Evolutionary conservation across 2,113 vertebrate species (phyloP).

Genomic region (Lucifuga dentata): DNA sequence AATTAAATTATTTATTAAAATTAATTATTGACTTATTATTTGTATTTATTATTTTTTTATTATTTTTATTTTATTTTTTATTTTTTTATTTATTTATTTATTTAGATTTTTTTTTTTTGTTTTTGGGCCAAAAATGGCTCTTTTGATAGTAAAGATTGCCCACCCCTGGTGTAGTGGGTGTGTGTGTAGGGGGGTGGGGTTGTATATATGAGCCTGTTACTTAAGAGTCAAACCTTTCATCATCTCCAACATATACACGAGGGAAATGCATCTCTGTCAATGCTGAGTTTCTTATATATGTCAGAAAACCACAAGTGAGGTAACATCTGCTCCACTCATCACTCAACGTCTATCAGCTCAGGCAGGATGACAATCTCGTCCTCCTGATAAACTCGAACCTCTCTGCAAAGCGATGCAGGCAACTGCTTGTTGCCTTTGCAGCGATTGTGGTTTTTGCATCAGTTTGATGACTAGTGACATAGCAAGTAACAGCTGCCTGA

Average conservation of each 20-base stretch:
- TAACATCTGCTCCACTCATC: conserved; percentile 22
- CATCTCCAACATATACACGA: conserved; percentile 20
- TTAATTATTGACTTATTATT: too few relatives aligned
- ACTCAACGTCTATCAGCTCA: conserved; percentile 22
- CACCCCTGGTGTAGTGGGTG: neutral
- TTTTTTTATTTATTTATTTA: too few relatives aligned
- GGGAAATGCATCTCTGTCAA: conserved; percentile 43
- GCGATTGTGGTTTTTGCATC: conserved; percentile 32
- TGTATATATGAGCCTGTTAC: neutral
- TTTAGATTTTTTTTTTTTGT: too few relatives aligned
- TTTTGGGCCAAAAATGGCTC: too few relatives aligned
- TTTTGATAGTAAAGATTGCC: too few relatives aligned
- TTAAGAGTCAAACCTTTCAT: conserved; percentile 30
- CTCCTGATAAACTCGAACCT: conserved; percentile 33
- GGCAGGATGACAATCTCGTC: conserved; percentile 22
- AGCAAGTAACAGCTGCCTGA: conserved; percentile 35
- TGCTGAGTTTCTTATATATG: conserved; percentile 23
- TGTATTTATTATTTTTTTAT: too few relatives aligned
- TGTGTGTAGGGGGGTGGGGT: conserved; percentile 13
- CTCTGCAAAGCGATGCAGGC: conserved; percentile 28
- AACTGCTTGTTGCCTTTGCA: conserved; percentile 28
- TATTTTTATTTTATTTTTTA: too few relatives aligned
- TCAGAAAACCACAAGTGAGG: conserved; percentile 45
- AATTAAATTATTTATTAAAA: too few relatives aligned
- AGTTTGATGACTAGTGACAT: conserved; percentile 3